phyloP scores from a whole-genome alignment of 92 coral and sea anemone genomes.

The Heliopora coerulea region DNA sequence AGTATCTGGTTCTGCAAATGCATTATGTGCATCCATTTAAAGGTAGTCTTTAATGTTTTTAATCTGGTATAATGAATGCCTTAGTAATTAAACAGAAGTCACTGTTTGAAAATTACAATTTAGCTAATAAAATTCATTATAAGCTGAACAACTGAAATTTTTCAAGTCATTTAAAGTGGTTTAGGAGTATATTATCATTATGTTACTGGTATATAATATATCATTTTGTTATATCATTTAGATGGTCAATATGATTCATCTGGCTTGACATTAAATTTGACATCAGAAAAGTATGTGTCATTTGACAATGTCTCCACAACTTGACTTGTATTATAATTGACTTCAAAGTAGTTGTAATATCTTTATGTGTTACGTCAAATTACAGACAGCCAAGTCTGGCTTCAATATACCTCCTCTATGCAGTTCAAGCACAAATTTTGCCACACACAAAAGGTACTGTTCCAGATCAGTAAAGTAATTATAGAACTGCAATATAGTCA shows the following conservation, averaged over 20 bases:
- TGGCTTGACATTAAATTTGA: conserved; percentile 72
- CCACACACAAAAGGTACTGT: conserved; percentile 70
- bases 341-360: not conserved
- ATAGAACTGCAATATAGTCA: too few species aligned
- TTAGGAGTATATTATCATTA: not conserved
- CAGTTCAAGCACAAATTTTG: conserved; percentile 58
- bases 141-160: too few species aligned
- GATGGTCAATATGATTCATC: conserved; percentile 65
- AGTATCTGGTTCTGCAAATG: conserved; percentile 81
- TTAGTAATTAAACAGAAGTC: too few species aligned
- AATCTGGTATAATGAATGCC: too few species aligned
- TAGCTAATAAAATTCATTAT: too few species aligned
- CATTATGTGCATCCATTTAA: conserved; percentile 76
- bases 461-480: not conserved
- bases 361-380: conserved; percentile 2
- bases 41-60: too few species aligned
- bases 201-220: too few species aligned
- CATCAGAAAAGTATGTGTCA: conserved; percentile 53
- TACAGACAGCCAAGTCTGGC: conserved; percentile 75
- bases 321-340: not conserved
- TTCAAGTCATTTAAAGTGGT: too few species aligned
- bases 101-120: too few species aligned
- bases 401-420: conserved; percentile 84
- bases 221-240: conserved; percentile 32
- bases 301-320: too few species aligned